phyloP scores from a whole-genome alignment of 2,113 vertebrate species.

The Peucedramus taeniatus region DNA sequence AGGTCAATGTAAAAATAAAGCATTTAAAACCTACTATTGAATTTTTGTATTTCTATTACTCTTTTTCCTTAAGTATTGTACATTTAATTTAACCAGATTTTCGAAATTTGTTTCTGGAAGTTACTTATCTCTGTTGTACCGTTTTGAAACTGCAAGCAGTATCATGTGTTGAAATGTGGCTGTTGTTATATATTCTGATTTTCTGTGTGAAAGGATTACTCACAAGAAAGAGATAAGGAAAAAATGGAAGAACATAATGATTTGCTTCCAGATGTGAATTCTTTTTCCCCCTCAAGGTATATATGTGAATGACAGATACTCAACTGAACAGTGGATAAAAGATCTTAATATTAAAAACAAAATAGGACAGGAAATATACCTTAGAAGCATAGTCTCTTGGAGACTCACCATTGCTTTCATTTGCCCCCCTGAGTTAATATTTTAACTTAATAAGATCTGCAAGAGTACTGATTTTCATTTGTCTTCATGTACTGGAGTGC shows the following conservation, averaged over 20 bases:
- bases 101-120: not conserved
- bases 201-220: constrained; percentile 51
- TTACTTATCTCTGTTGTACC: not conserved
- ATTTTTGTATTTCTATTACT: not conserved
- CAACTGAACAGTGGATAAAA: constrained; percentile 41
- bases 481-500: not conserved
- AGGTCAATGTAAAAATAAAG: not conserved
- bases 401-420: constrained; percentile 39
- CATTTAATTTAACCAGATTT: constrained; percentile 22
- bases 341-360: constrained; percentile 56
- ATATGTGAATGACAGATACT: not conserved
- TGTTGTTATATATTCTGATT: constrained; percentile 51
- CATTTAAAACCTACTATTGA: not conserved
- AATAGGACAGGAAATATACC: constrained; percentile 16
- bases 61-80: not conserved
- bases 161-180: not conserved
- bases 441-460: constrained; percentile 49
- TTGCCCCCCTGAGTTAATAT: constrained; percentile 54
- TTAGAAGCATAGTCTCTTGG: constrained; percentile 4
- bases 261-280: constrained; percentile 52
- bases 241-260: not conserved
- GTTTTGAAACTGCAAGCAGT: constrained; percentile 12
- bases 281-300: not conserved
- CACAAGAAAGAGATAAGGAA: constrained; percentile 19
- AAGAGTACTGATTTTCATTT: constrained; percentile 25